Conservation (phyloP, 2,888 invertebrate species). For the Drosophila anceps region DNA sequence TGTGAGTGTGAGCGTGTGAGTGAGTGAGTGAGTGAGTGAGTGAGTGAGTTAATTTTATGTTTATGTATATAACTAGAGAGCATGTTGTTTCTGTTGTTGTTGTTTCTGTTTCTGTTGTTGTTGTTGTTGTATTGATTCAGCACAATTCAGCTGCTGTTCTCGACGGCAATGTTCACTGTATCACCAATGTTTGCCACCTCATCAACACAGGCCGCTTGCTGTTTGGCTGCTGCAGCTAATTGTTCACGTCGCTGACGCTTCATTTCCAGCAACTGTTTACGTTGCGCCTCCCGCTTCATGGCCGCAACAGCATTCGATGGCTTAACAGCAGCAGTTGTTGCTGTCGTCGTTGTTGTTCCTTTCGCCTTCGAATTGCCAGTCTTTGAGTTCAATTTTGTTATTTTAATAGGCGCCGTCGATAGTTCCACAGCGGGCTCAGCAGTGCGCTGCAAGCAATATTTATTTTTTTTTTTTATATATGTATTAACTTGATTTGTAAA, state of each 20-base stretch:
- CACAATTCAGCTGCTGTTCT: slow-evolving; percentile 73
- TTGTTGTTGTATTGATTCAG: slow-evolving; percentile 26
- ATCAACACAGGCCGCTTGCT: slow-evolving; percentile 42
- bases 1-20: slow-evolving; percentile 25
- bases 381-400: slow-evolving; percentile 58
- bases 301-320: slow-evolving; percentile 84
- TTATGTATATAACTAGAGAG: slow-evolving; percentile 67
- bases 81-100: slow-evolving; percentile 34
- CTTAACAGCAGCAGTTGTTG: slow-evolving; percentile 26
- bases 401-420: background rate
- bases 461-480: too few species aligned
- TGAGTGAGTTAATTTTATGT: slow-evolving; percentile 47
- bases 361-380: slow-evolving; percentile 64
- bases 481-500: background rate
- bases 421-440: slow-evolving; percentile 48
- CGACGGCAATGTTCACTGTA: slow-evolving; percentile 50
- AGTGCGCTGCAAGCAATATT: slow-evolving; percentile 29
- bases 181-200: slow-evolving; percentile 26
- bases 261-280: slow-evolving; percentile 92
- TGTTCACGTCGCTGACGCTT: slow-evolving; percentile 84
- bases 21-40: slow-evolving; percentile 39
- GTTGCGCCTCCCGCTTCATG: slow-evolving; percentile 89
- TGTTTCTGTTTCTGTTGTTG: background rate
- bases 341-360: slow-evolving; percentile 9
- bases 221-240: slow-evolving; percentile 62